phyloP scores from a whole-genome alignment of 2,797 vertebrate species.

The Sardinella longiceps region DNA sequence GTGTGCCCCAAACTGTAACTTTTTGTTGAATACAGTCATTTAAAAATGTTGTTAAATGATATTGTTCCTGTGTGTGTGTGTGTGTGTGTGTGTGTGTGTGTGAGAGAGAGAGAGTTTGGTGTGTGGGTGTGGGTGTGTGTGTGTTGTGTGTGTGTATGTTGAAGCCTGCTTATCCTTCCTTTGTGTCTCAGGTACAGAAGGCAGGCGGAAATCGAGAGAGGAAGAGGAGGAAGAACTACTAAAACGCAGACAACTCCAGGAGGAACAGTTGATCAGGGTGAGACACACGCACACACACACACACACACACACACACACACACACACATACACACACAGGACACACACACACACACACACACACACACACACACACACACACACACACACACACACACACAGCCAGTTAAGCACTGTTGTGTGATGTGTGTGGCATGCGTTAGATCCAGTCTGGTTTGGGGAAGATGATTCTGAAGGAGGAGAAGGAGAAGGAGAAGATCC shows the following conservation, averaged over 20 bases:
- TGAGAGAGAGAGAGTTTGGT: too few relatives aligned
- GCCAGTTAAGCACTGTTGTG: neutral
- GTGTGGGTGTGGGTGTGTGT: neutral
- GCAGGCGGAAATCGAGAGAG: slow-evolving; percentile 80
- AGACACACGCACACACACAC: neutral
- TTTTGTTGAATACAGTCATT: neutral
- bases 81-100: slow-evolving; percentile 9
- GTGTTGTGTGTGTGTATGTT: slow-evolving; percentile 22
- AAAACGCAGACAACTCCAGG: slow-evolving; percentile 84
- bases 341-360: too few relatives aligned
- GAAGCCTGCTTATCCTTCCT: neutral
- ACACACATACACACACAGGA: too few relatives aligned
- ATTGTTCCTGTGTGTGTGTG: slow-evolving; percentile 20
- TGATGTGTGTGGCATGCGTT: slow-evolving; percentile 30
- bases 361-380: too few relatives aligned
- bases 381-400: too few relatives aligned
- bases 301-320: neutral
- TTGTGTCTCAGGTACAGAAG: slow-evolving; percentile 74
- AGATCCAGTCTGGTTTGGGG: slow-evolving; percentile 88
- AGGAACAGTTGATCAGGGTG: slow-evolving; percentile 86
- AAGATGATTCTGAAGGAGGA: slow-evolving; percentile 87
- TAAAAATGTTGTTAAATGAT: neutral
- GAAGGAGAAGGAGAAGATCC: slow-evolving; percentile 79
- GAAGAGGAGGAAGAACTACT: slow-evolving; percentile 84
- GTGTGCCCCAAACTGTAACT: neutral